These are phyloP conservation scores for Arctia plantaginis DNA, from an alignment of 2,888 invertebrate genomes.

Conservation along the genomic window DNA sequence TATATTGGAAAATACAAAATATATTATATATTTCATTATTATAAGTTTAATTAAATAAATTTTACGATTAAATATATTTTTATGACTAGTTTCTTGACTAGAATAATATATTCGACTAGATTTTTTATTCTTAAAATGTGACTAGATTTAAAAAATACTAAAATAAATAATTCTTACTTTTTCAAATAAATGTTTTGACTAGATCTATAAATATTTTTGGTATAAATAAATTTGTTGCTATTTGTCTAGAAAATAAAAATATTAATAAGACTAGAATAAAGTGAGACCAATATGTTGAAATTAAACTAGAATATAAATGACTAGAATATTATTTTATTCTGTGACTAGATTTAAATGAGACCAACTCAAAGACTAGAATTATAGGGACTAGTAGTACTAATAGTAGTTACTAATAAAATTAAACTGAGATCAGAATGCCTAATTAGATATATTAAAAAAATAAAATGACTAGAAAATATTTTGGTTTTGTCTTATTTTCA, in stretches of 20 bases:
- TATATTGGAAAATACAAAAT: no score
- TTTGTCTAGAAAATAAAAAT: slow-evolving; percentile 21
- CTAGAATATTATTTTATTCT: neutral
- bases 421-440: slow-evolving; percentile 5
- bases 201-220: neutral
- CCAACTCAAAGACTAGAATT: neutral
- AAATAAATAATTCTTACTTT: neutral
- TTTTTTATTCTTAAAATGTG: neutral
- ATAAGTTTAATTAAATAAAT: no score
- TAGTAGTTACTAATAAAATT: neutral
- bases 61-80: neutral
- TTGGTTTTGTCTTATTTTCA: neutral
- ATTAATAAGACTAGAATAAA: slow-evolving; percentile 18
- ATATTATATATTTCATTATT: no score
- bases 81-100: slow-evolving; percentile 14
- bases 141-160: slow-evolving; percentile 3
- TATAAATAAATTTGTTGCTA: neutral
- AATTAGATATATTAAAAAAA: neutral
- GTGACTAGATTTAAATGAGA: slow-evolving; percentile 1
- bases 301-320: neutral
- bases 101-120: neutral
- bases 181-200: neutral
- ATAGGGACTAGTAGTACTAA: neutral
- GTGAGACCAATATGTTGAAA: slow-evolving; percentile 5
- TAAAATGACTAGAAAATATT: slow-evolving; percentile 12